These are phyloP conservation scores for Parnassius smintheus DNA, from an alignment of 2,888 invertebrate species.

Conservation along the genomic window DNA sequence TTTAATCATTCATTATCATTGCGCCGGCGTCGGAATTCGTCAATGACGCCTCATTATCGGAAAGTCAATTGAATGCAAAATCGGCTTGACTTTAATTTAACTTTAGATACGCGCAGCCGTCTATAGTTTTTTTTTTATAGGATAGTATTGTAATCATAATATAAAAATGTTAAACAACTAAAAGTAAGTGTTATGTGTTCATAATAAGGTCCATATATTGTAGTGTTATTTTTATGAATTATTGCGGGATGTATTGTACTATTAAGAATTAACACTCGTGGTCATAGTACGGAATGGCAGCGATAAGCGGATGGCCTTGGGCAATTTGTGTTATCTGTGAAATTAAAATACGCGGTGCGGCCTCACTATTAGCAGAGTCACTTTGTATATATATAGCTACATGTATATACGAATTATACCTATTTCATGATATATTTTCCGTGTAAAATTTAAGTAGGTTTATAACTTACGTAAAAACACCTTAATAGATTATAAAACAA, in stretches of 20 bases:
- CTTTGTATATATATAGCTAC: not conserved
- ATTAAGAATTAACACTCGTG: conserved; percentile 29
- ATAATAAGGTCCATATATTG: conserved; percentile 5
- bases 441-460: too few species aligned
- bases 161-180: conserved; percentile 17
- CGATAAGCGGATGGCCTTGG: conserved; percentile 56
- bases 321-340: conserved; percentile 57
- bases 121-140: too few species aligned
- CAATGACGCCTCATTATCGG: conserved; percentile 35
- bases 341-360: conserved; percentile 40
- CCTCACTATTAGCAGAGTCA: conserved; percentile 25
- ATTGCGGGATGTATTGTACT: conserved; percentile 27
- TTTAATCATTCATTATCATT: conserved; percentile 15
- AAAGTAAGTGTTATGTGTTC: conserved; percentile 17
- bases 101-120: conserved; percentile 37
- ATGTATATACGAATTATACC: not conserved
- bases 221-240: conserved; percentile 9
- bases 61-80: conserved; percentile 38
- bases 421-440: too few species aligned
- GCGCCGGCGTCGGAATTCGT: conserved; percentile 29
- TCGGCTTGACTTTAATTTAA: conserved; percentile 42
- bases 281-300: conserved; percentile 33
- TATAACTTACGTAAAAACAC: too few species aligned
- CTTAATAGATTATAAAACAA: too few species aligned
- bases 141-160: conserved; percentile 25